Evolutionary conservation across 1,140 invertebrate genomes (phyloP).

Genomic region (Drosophila kikkawai): DNA sequence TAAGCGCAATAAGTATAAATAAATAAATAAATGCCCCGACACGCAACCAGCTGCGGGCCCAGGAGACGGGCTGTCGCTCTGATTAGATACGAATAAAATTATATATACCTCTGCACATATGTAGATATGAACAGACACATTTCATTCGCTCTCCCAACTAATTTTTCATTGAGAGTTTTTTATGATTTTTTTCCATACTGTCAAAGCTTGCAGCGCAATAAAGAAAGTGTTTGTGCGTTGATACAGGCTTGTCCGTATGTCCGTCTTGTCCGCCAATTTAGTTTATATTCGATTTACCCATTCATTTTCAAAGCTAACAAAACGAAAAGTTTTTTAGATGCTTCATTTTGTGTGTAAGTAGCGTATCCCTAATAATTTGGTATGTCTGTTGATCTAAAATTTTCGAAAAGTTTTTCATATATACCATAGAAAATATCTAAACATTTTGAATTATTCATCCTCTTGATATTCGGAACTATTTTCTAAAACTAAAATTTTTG

Average conservation of each 20-base stretch:
- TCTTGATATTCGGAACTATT: too few species aligned
- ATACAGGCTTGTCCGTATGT: background rate
- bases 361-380: background rate
- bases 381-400: too few species aligned
- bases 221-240: background rate
- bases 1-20: constrained; percentile 57
- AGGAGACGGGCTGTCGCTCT: constrained; percentile 71
- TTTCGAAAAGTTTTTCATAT: too few species aligned
- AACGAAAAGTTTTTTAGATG: background rate
- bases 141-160: constrained; percentile 35
- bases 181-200: constrained; percentile 13
- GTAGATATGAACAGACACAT: constrained; percentile 15
- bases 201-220: background rate
- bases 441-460: too few species aligned
- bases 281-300: background rate
- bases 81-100: constrained; percentile 70
- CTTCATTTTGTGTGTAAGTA: background rate
- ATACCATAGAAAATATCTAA: too few species aligned
- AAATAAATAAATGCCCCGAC: constrained; percentile 61
- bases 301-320: too few species aligned
- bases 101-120: constrained; percentile 29
- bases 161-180: constrained; percentile 45
- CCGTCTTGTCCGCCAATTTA: background rate
- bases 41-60: constrained; percentile 68
- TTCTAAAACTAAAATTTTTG: background rate